Conservation (phyloP, 1,140 invertebrate genomes). For the Solen grandis region DNA sequence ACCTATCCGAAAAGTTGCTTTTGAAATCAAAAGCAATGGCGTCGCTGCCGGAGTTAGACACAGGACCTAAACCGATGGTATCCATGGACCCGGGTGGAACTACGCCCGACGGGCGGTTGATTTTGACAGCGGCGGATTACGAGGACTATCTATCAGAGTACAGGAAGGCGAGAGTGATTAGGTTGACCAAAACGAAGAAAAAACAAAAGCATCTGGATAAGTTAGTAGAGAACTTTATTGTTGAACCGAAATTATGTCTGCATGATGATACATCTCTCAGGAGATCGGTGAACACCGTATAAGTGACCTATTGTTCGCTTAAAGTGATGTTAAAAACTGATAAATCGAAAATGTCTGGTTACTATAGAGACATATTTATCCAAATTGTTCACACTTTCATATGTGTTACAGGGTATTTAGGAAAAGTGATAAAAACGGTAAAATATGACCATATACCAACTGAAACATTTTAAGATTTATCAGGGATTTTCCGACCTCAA, state of each 20-base stretch:
- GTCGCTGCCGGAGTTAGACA: slow-evolving; percentile 41
- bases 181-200: slow-evolving; percentile 26
- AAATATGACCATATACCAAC: no score
- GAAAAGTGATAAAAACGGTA: no score
- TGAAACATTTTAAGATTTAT: no score
- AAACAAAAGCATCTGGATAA: slow-evolving; percentile 6
- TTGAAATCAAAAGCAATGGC: neutral
- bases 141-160: slow-evolving; percentile 37
- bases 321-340: no score
- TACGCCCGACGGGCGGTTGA: slow-evolving; percentile 43
- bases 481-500: no score
- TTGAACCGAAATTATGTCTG: slow-evolving; percentile 17
- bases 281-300: neutral
- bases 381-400: no score
- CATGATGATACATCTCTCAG: slow-evolving; percentile 21
- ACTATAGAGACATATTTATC: no score
- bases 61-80: slow-evolving; percentile 40
- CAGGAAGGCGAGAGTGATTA: slow-evolving; percentile 16
- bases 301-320: no score
- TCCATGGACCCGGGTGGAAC: slow-evolving; percentile 39
- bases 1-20: neutral
- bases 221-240: slow-evolving; percentile 24
- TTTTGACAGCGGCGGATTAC: slow-evolving; percentile 48
- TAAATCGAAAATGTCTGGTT: no score
- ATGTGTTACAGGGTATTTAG: no score